Evolutionary conservation across 2,113 vertebrate species (phyloP), one percentile per base, ranked within the genome.

Genomic region (Diadophis punctatus): DNA sequence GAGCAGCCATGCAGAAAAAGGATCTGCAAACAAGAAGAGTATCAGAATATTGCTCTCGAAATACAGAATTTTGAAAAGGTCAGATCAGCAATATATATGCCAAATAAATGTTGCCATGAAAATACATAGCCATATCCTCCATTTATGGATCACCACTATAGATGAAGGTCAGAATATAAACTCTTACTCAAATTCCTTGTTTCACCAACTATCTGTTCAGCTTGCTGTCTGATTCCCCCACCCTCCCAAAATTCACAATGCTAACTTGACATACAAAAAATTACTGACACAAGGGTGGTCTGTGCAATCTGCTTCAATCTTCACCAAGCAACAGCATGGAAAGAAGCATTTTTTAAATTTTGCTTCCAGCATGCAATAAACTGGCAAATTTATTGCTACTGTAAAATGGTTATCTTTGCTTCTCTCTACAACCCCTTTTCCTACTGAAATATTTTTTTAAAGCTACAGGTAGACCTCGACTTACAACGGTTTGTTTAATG

Each of bases 61-160:
- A 7, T 43, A 55, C 2, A 91, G 68, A 90, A 74, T 84, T 86
- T 56, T 90, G 46, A 94, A 88, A 16, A 90, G 84, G 27, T 93
- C 23, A 92, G 86, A 46, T 91, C n/a, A 55, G 49, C 46, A 63
- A 14, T 20, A 46, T 48, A 88, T 80, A 34, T 1, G 18, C 34
- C 0, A 14, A 88, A 56, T 91, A 7, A 53, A 16, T 89, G 85
- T 93, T 51, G 86, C 34, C 3, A 46, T 1, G 11, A 7, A 39
- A 88, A 20, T 0, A 1, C 91, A 87, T 34, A 93, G 88, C 53
- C 43, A 18, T n/a, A 63, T 12, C 20, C 30, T 9, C 53, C 51
- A 49, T 89, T 90, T 0, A 0, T 30, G 34, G 93, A 87, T 1
- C 23, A 43, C 85, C 60, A 87, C 3, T 22, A 86, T 30, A 9